Evolutionary conservation across 2,113 vertebrate genomes (phyloP), one percentile per base, ranked within the genome.

Genomic region (Rhea americana): DNA sequence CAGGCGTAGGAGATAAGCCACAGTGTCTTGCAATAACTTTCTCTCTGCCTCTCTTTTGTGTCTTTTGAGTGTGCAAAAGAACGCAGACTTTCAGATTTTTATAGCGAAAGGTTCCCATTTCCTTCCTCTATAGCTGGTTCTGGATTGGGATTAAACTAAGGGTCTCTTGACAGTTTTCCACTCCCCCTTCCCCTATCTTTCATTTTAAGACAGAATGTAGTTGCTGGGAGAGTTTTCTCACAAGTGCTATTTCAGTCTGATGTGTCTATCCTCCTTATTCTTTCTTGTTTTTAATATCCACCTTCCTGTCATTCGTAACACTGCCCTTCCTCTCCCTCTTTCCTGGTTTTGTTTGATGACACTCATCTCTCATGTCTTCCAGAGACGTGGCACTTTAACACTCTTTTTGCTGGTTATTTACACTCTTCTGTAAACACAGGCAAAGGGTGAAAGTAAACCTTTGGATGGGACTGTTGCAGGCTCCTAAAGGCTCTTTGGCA

Each of bases 311-410:
- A 87, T 92, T 90, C 74, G 0, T 82, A 77, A 47, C 45, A 0
- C 39, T 95, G 93, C 90, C 95, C 93, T 95, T 94, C 93, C 91
- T 94, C 90, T 94, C 77, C 80, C 83, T 91, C 90, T 84, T 93
- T 85, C 90, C 94, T 94, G 94, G 88, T 63, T 94, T 93, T 96
- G 82, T 93, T 73, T 91, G 90, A 63, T 53, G 62, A 30, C 37
- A 88, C 76, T 48, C 85, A 73, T 73, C 85, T 56, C 85, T 82
- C 85, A 3, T 41, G 32, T 76, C 90, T 91, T 94, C 58, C 73
- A 77, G 67, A 8, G 82, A 30, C 6, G 1, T 43, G 32, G 45
- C 2, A 11, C 63, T 82, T 75, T 4, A 85, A 45, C 37, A 2
- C 55, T 74, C 45, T 73, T 59, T 14, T 37, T 71, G 61, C 26